Conservation (phyloP, 2,113 vertebrate species). For the Cariama cristata region DNA sequence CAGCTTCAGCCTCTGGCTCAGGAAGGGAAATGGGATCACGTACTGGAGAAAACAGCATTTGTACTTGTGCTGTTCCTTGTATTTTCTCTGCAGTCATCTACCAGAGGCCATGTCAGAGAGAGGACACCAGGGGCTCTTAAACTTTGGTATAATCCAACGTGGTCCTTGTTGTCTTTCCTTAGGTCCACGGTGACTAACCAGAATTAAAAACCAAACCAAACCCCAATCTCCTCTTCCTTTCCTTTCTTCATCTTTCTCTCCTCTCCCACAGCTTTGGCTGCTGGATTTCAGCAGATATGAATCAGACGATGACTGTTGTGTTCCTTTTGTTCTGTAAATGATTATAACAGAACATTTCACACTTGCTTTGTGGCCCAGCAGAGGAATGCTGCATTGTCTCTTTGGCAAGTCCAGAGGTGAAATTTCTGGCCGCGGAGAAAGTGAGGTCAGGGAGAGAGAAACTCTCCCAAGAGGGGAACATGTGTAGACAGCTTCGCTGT, state of each 20-base stretch:
- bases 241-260: not conserved
- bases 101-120: not conserved
- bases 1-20: not conserved
- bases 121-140: not conserved
- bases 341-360: conserved; percentile 61
- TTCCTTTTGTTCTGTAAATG: conserved; percentile 56
- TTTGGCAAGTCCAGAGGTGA: conserved; percentile 9
- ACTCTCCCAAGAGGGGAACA: not conserved
- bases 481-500: not conserved
- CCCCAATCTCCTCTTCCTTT: not conserved
- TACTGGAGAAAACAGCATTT: not conserved
- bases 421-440: conserved; percentile 60
- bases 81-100: not conserved
- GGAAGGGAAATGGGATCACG: not conserved
- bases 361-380: conserved; percentile 25
- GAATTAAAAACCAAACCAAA: not conserved
- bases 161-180: not conserved
- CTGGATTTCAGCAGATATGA: conserved; percentile 36
- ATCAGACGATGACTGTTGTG: conserved; percentile 1
- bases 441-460: conserved; percentile 46
- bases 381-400: conserved; percentile 21
- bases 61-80: not conserved
- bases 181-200: not conserved
- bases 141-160: not conserved
- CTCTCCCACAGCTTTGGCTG: not conserved